Evolutionary conservation across 1,140 invertebrate genomes (phyloP).

Genomic region (Ectropis grisescens): DNA sequence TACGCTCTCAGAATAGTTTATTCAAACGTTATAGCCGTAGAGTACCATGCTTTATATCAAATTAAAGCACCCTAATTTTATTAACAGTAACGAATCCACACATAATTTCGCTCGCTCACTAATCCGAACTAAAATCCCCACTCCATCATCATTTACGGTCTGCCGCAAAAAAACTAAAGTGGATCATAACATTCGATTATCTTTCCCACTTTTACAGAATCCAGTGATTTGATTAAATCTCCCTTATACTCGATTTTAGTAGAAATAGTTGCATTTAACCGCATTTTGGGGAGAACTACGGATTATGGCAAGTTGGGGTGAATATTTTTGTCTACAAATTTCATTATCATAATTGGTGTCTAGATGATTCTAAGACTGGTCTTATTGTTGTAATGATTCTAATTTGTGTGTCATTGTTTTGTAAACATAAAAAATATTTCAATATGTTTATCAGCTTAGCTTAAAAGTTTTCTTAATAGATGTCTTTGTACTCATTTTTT

Average conservation of each 20-base stretch:
- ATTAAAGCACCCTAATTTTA: no score
- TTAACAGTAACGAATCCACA: no score
- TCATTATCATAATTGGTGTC: slow-evolving; percentile 32
- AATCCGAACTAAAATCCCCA: no score
- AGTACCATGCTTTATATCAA: no score
- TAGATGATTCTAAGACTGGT: slow-evolving; percentile 1
- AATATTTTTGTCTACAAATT: slow-evolving; percentile 41
- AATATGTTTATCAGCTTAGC: no score
- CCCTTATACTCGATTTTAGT: slow-evolving; percentile 33
- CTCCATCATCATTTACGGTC: neutral
- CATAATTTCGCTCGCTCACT: no score
- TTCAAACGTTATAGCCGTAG: no score
- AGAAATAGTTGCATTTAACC: slow-evolving; percentile 44
- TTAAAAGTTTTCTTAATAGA: no score
- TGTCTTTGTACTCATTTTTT: no score
- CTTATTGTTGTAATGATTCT: no score
- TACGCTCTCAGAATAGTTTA: neutral
- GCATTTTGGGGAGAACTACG: slow-evolving; percentile 35
- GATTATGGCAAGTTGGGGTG: slow-evolving; percentile 36
- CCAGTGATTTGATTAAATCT: slow-evolving; percentile 33
- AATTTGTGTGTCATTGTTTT: no score
- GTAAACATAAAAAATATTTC: no score
- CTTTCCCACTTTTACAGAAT: slow-evolving; percentile 7
- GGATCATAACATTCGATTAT: slow-evolving; percentile 34
- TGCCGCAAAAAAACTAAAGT: slow-evolving; percentile 14